A percentile compares a stretch with the other conserved stretches of the same genome.
phyloP scores from a whole-genome alignment of 2,888 invertebrate genomes.

The Trachelus stipa region DNA sequence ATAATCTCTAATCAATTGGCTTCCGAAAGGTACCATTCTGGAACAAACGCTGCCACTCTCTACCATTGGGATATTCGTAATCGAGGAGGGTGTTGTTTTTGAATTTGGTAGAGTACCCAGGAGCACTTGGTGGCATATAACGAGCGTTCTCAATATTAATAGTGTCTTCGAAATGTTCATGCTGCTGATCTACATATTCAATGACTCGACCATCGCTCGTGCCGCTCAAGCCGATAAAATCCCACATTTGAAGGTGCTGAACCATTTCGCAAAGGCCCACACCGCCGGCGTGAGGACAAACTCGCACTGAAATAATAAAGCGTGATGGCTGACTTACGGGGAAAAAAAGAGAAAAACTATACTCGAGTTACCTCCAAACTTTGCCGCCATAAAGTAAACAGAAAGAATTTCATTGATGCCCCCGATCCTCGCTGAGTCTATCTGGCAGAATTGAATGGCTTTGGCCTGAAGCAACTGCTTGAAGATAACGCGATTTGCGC shows the following conservation, averaged over 20 bases:
- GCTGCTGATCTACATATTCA: constrained; percentile 91
- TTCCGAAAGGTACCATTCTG: constrained; percentile 71
- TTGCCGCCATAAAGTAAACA: constrained; percentile 90
- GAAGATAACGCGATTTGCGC: constrained; percentile 91
- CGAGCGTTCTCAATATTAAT: constrained; percentile 76
- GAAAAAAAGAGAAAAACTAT: background rate
- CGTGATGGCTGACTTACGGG: background rate
- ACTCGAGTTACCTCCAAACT: constrained; percentile 76
- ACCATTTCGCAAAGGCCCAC: constrained; percentile 95
- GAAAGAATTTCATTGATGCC: constrained; percentile 89
- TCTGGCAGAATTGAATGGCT: constrained; percentile 89
- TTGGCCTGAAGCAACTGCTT: constrained; percentile 87
- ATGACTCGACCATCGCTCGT: constrained; percentile 79
- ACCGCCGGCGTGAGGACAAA: constrained; percentile 96
- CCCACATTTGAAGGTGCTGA: constrained; percentile 92
- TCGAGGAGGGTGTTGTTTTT: constrained; percentile 75
- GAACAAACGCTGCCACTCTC: constrained; percentile 79
- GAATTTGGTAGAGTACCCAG: constrained; percentile 88
- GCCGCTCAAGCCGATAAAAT: constrained; percentile 80
- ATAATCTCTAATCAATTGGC: constrained; percentile 50
- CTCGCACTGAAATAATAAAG: constrained; percentile 76
- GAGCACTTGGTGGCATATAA: constrained; percentile 81
- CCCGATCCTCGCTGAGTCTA: constrained; percentile 89
- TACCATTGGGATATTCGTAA: constrained; percentile 83
- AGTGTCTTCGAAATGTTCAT: constrained; percentile 87